Evolutionary conservation across 2,113 vertebrate genomes (phyloP).

Genomic region (cattle (Bos taurus)): DNA sequence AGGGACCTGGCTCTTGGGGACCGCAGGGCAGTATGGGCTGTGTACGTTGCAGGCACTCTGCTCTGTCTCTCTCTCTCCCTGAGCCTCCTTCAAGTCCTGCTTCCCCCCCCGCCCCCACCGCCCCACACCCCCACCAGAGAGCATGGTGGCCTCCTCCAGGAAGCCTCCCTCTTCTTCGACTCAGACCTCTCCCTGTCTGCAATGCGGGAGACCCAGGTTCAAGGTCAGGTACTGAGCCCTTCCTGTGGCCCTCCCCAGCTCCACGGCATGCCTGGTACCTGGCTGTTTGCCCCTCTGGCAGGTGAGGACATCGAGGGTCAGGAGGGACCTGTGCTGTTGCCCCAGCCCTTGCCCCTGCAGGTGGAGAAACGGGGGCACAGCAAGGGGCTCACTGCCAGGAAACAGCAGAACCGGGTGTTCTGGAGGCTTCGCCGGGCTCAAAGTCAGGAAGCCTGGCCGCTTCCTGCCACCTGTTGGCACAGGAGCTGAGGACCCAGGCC

Average conservation of each 20-base stretch:
- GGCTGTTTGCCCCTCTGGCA: rapidly evolving
- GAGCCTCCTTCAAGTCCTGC: background rate
- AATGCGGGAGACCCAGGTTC: no score
- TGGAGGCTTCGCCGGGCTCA: background rate
- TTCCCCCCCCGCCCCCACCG: background rate
- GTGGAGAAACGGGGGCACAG: background rate
- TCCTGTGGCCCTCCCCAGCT: background rate
- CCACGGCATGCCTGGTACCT: rapidly evolving
- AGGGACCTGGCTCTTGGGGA: rapidly evolving
- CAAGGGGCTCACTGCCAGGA: background rate
- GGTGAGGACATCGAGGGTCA: background rate
- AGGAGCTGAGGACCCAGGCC: background rate
- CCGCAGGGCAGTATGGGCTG: rapidly evolving
- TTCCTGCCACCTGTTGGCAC: background rate
- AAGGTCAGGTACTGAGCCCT: background rate
- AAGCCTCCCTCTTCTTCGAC: background rate
- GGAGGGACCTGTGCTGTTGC: rapidly evolving
- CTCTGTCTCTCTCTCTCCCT: background rate
- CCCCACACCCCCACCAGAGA: background rate
- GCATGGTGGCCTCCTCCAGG: background rate
- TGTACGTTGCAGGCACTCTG: rapidly evolving
- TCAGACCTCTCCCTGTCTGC: background rate
- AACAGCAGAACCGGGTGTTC: background rate
- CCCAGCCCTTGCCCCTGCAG: rapidly evolving
- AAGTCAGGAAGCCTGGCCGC: background rate